phyloP scores from a whole-genome alignment of 92 coral and sea anemone genomes.

The Micromussa lordhowensis region DNA sequence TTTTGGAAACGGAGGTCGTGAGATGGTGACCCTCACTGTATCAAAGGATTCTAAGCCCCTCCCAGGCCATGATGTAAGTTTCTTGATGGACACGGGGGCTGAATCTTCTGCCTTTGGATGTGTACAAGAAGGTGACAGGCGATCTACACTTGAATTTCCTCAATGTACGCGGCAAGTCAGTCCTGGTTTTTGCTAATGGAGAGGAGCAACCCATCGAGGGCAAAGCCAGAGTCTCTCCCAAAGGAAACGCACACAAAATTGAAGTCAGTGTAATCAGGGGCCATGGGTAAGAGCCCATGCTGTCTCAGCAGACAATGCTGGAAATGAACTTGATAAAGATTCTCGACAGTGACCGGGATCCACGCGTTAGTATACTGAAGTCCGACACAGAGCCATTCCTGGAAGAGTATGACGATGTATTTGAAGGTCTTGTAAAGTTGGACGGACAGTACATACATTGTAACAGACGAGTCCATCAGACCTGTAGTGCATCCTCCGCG shows the following conservation, averaged over 20 bases:
- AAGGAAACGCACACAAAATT: slow-evolving; percentile 48
- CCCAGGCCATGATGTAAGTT: slow-evolving; percentile 8
- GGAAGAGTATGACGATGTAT: slow-evolving; percentile 35
- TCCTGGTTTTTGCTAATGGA: slow-evolving; percentile 56
- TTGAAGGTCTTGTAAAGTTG: slow-evolving; percentile 47
- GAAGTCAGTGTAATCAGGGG: slow-evolving; percentile 56
- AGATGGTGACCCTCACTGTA: too few relatives aligned
- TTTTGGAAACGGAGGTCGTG: slow-evolving; percentile 4
- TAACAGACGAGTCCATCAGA: slow-evolving; percentile 28
- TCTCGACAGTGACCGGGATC: slow-evolving; percentile 28
- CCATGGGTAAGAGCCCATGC: slow-evolving; percentile 60
- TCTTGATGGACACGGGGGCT: slow-evolving; percentile 62
- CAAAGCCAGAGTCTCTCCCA: slow-evolving; percentile 21
- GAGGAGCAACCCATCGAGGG: slow-evolving; percentile 56
- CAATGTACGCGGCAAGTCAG: slow-evolving; percentile 45
- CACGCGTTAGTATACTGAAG: slow-evolving; percentile 18
- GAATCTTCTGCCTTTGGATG: slow-evolving; percentile 50
- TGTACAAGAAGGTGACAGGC: slow-evolving; percentile 38
- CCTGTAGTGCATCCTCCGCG: slow-evolving; percentile 40
- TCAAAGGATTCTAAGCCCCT: slow-evolving; percentile 12
- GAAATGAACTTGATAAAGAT: slow-evolving; percentile 57
- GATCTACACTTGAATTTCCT: slow-evolving; percentile 26
- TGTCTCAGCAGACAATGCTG: slow-evolving; percentile 59
- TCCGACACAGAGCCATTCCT: slow-evolving; percentile 23
- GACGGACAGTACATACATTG: slow-evolving; percentile 38